These are phyloP conservation scores for Cephus nigrinus DNA, from an alignment of 2,888 invertebrate genomes.

Conservation along the genomic window DNA sequence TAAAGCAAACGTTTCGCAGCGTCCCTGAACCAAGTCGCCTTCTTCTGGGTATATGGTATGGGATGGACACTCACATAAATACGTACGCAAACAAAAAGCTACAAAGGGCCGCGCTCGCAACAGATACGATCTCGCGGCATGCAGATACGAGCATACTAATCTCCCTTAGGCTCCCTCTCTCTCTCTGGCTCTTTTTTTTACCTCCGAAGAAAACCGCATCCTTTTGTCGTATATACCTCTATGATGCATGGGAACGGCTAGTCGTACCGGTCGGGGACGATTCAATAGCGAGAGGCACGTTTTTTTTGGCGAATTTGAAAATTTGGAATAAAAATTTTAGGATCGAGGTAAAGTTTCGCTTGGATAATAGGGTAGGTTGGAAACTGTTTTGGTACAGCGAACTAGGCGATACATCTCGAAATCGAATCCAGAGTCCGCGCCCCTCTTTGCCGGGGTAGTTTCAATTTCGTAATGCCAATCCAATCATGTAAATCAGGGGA, in stretches of 20 bases:
- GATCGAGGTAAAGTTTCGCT: background rate
- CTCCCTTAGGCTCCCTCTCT: constrained; percentile 40
- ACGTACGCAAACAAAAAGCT: constrained; percentile 59
- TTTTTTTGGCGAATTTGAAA: background rate
- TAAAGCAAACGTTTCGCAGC: constrained; percentile 51
- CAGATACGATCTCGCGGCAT: constrained; percentile 63
- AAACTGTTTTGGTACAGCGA: background rate
- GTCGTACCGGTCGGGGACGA: background rate
- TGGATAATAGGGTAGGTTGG: background rate
- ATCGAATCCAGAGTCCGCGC: background rate
- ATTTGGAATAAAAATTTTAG: background rate
- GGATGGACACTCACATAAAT: constrained; percentile 54
- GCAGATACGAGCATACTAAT: constrained; percentile 64
- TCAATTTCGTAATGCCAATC: constrained; percentile 65
- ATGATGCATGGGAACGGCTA: constrained; percentile 50
- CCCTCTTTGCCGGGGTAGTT: constrained; percentile 41
- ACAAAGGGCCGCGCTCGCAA: constrained; percentile 58
- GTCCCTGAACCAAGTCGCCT: constrained; percentile 32
- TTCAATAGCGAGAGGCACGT: background rate
- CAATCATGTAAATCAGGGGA: constrained; percentile 65
- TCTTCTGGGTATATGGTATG: constrained; percentile 25
- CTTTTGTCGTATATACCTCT: constrained; percentile 50
- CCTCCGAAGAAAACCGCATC: constrained; percentile 37
- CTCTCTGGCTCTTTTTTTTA: constrained; percentile 6
- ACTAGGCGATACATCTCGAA: background rate